Conservation (phyloP, 2,113 vertebrate species). For the Tachysurus vachellii region DNA sequence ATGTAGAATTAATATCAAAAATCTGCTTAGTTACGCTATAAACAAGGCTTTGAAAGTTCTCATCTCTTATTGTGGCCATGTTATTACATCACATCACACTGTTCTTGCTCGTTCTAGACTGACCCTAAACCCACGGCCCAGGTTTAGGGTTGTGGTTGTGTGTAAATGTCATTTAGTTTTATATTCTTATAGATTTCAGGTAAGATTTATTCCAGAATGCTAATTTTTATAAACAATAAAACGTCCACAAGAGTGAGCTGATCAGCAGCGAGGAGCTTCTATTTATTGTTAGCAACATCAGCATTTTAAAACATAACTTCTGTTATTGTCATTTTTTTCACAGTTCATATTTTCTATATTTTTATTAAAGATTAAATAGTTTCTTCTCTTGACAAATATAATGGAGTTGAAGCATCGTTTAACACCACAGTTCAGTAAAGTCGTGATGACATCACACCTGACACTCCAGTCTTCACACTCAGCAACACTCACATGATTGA, state of each 20-base stretch:
- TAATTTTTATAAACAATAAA: neutral
- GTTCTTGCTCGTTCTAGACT: too few relatives aligned
- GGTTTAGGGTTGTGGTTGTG: too few relatives aligned
- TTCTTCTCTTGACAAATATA: neutral
- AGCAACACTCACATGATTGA: conserved; percentile 3
- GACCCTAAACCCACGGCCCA: too few relatives aligned
- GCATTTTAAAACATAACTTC: neutral
- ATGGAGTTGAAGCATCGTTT: neutral
- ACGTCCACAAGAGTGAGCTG: neutral
- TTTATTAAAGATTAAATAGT: neutral
- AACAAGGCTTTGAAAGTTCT: too few relatives aligned
- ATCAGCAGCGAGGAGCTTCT: neutral
- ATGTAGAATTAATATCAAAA: too few relatives aligned
- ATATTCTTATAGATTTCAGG: neutral
- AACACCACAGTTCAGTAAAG: neutral
- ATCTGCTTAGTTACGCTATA: too few relatives aligned
- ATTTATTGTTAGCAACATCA: conserved; percentile 16
- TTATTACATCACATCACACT: too few relatives aligned
- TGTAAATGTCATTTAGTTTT: neutral
- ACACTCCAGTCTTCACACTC: neutral
- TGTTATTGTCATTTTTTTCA: neutral
- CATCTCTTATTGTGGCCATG: too few relatives aligned
- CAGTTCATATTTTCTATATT: neutral
- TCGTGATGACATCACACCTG: neutral
- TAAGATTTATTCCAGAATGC: too few relatives aligned